A percentile compares a stretch with the other conserved stretches of the same genome.
Evolutionary conservation across 2,888 invertebrate genomes (phyloP).

Genomic region (Hermaeophaga mercurialis): DNA sequence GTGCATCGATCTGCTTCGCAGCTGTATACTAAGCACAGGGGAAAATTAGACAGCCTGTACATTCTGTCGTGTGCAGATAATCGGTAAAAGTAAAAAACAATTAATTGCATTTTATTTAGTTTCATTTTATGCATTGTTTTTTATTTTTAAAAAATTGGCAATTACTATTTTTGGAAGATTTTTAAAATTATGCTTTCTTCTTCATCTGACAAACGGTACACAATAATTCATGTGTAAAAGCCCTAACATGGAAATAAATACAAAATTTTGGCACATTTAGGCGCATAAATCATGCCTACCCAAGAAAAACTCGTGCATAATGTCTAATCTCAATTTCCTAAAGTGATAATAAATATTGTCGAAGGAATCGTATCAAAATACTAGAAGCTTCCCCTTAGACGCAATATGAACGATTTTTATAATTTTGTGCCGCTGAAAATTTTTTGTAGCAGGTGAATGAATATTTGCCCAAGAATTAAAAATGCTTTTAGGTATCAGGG

Average conservation of each 20-base stretch:
- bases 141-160: no score
- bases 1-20: no score
- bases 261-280: conserved; percentile 23
- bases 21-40: no score
- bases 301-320: conserved; percentile 34
- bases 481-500: no score
- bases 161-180: no score
- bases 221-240: conserved; percentile 16
- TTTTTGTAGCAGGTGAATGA: background rate
- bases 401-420: conserved; percentile 27
- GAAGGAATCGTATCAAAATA: conserved; percentile 36
- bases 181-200: no score
- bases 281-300: conserved; percentile 28
- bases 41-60: no score
- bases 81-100: no score
- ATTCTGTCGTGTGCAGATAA: no score
- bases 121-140: no score
- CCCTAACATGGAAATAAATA: conserved; percentile 24
- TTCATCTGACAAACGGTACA: conserved; percentile 9
- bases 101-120: no score
- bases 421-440: conserved; percentile 21
- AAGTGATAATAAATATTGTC: conserved; percentile 39
- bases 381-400: conserved; percentile 18
- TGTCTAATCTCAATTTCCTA: conserved; percentile 37
- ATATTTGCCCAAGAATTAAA: no score